These are phyloP conservation scores for Callinectes sapidus DNA, from an alignment of 2,888 invertebrate species.

Conservation along the genomic window DNA sequence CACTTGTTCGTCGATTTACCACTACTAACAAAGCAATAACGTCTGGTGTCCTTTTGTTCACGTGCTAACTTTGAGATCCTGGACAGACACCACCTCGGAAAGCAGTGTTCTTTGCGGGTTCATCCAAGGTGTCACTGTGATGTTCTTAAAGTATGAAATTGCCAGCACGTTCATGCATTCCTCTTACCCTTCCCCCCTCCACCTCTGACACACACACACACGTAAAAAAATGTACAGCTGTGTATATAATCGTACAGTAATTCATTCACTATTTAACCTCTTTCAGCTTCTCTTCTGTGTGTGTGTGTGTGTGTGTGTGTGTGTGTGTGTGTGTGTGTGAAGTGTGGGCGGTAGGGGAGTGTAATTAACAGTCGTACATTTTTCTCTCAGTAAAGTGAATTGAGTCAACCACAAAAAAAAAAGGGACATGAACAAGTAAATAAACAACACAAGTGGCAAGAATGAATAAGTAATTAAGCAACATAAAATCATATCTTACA, in stretches of 20 bases:
- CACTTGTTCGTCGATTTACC: too few relatives aligned
- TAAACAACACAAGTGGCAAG: background rate
- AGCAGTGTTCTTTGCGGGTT: too few relatives aligned
- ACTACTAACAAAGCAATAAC: too few relatives aligned
- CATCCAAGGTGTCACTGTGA: too few relatives aligned
- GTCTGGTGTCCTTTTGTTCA: too few relatives aligned
- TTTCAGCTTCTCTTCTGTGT: background rate
- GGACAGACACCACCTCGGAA: too few relatives aligned
- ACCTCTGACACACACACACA: too few relatives aligned
- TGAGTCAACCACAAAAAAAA: background rate
- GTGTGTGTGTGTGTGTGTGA: conserved; percentile 41
- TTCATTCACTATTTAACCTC: background rate
- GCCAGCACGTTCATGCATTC: too few relatives aligned
- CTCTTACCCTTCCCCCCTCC: too few relatives aligned
- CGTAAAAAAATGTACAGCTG: background rate
- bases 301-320: conserved; percentile 26
- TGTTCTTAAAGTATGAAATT: too few relatives aligned
- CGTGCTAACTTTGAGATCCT: too few relatives aligned
- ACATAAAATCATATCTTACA: background rate
- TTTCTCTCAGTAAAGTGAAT: background rate
- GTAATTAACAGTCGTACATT: background rate
- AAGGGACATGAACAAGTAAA: background rate
- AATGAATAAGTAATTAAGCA: background rate
- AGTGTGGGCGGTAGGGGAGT: background rate
- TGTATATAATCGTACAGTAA: background rate